These are phyloP conservation scores for Dynastes grantii DNA, from an alignment of 2,888 invertebrate genomes.

Conservation along the genomic window DNA sequence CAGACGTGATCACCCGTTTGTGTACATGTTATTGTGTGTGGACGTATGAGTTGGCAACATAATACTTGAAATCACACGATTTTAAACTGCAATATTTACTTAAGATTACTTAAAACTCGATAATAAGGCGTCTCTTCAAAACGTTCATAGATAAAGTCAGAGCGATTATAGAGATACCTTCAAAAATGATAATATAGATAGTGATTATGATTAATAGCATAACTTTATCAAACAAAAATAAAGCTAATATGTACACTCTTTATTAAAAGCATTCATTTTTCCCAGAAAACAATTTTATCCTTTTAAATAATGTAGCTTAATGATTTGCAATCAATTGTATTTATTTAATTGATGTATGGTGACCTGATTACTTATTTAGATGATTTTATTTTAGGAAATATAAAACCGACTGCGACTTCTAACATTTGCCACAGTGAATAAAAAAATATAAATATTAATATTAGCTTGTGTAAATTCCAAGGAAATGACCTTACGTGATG, in stretches of 20 bases:
- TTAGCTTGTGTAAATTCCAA: not conserved
- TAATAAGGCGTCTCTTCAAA: slow-evolving; percentile 3
- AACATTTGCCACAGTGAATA: not conserved
- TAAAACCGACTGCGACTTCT: too few relatives aligned
- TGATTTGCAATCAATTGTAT: not conserved
- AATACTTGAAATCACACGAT: too few relatives aligned
- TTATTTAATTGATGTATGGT: too few relatives aligned
- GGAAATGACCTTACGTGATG: slow-evolving; percentile 3
- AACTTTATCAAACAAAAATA: not conserved
- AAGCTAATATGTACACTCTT: not conserved
- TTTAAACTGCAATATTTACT: too few relatives aligned
- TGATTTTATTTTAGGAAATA: too few relatives aligned
- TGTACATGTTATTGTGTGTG: too few relatives aligned
- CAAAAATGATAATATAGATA: slow-evolving; percentile 11
- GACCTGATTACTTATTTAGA: too few relatives aligned
- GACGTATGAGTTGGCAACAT: too few relatives aligned
- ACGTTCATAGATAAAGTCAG: not conserved
- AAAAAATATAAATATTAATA: slow-evolving; percentile 11
- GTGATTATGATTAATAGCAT: slow-evolving; percentile 29
- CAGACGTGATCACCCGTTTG: too few relatives aligned
- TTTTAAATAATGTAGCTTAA: not conserved
- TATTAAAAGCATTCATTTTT: not conserved
- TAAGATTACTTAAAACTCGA: not conserved
- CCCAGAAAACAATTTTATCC: not conserved
- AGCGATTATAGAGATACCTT: slow-evolving; percentile 3